These are phyloP conservation scores for Bombus picipes DNA, from an alignment of 1,140 invertebrate species.

Conservation along the genomic window DNA sequence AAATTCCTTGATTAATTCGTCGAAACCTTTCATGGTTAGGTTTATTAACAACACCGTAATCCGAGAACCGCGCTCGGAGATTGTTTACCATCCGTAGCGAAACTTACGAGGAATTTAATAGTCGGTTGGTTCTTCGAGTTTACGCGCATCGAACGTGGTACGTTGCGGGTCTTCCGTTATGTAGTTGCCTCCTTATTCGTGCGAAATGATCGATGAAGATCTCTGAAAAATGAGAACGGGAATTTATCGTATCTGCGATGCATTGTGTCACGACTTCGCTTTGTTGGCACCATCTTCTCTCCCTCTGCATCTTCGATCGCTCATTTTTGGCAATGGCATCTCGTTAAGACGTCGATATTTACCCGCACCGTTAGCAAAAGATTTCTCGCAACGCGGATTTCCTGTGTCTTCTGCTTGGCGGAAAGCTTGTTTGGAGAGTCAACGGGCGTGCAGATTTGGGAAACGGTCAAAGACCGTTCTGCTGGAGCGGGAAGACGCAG, in stretches of 20 bases:
- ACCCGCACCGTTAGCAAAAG: constrained; percentile 23
- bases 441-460: constrained; percentile 8
- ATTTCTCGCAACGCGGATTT: constrained; percentile 20
- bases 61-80: not conserved
- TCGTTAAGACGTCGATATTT: constrained; percentile 30
- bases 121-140: too few relatives aligned
- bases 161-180: not conserved
- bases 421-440: constrained; percentile 27
- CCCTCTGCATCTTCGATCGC: not conserved
- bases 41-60: not conserved
- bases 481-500: not conserved
- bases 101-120: constrained; percentile 1
- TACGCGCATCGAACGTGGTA: too few relatives aligned
- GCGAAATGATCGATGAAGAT: not conserved
- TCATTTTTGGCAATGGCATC: constrained; percentile 1
- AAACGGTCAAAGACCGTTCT: constrained; percentile 16
- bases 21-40: not conserved
- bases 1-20: constrained; percentile 23
- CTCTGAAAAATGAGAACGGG: constrained; percentile 41
- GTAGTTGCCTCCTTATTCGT: not conserved
- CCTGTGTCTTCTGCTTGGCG: not conserved
- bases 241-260: constrained; percentile 44
- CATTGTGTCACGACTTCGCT: constrained; percentile 19
- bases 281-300: not conserved
- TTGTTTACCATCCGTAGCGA: not conserved